Evolutionary conservation across 53 echinoderm and acorn worm species (phyloP), one percentile per base, ranked within the genome.

Genomic region (Henricia sp.): DNA sequence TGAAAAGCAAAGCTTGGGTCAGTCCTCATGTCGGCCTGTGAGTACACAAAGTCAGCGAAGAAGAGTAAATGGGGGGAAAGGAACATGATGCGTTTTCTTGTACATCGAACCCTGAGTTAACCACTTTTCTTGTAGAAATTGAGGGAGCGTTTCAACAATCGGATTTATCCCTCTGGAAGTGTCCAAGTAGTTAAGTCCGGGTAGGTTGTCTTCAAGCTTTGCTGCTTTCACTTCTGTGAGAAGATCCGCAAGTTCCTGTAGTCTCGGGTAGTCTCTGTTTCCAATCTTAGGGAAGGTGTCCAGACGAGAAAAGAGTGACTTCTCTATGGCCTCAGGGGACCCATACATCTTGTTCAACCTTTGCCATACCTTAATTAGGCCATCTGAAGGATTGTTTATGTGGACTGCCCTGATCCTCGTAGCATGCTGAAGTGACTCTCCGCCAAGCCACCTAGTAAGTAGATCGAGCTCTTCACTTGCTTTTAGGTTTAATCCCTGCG

Each of bases 61-160:
- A 82, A 16, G 0, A n/a, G 43, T 44, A 33, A 87, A 70, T n/a
- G 87, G 87, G 0, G 72, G 73, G 12, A 86, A 72, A 5, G 88
- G 14, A 1, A 60, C 83, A 27, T 40, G 20, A 48, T 83, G 74
- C 0, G 63, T 54, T 13, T 72, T 52, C 32, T 88, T 88, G 38
- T 84, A 89, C 57, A 36, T 46, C 12, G 84, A 48, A 19, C 89
- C 89, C 68, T 24, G 83, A 1, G 74, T 9, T 42, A 64, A 0
- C 83, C 89, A 89, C 40, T 69, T 88, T 3, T 88, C 88, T 27
- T 88, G 88, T 9, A 88, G 52, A 68, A 33, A 34, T 0, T 46
- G 65, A 24, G 89, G 74, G 11, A 84, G 67, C 25, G 83, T 89
- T 50, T 83, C 52, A 0, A 65, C 89, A 1, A 89, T 72, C 3